A percentile compares a stretch with the other conserved stretches of the same genome.
These are phyloP conservation scores for Asteroscopus sphinx DNA, from an alignment of 2,888 invertebrate species.

Conservation along the genomic window DNA sequence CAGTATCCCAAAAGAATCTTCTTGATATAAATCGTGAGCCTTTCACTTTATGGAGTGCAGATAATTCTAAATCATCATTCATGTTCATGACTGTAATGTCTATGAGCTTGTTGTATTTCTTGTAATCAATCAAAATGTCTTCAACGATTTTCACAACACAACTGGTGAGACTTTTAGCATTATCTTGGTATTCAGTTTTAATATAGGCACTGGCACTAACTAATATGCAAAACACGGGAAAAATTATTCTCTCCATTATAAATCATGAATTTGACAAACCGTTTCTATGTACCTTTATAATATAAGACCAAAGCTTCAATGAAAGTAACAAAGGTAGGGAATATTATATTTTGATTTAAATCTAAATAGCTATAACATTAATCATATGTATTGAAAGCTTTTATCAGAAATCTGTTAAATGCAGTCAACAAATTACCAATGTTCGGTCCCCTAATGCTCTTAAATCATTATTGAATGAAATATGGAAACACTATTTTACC, in stretches of 20 bases:
- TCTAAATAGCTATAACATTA: not conserved
- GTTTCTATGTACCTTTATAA: not conserved
- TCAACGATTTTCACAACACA: constrained; percentile 54
- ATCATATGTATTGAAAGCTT: constrained; percentile 6
- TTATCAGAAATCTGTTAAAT: constrained; percentile 13
- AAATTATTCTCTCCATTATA: constrained; percentile 11
- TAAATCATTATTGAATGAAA: constrained; percentile 3
- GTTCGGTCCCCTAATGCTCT: not conserved
- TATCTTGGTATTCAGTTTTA: constrained; percentile 6
- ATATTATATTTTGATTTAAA: not conserved
- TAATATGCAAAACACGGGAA: constrained; percentile 2
- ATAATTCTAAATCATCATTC: constrained; percentile 49
- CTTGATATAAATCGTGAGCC: constrained; percentile 56
- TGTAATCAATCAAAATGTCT: constrained; percentile 38
- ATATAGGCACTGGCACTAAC: constrained; percentile 15
- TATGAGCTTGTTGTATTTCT: constrained; percentile 4
- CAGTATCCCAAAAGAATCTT: constrained; percentile 46
- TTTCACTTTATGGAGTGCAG: constrained; percentile 51
- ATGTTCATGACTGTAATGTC: constrained; percentile 61
- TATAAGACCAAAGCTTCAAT: not conserved
- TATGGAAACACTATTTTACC: not conserved
- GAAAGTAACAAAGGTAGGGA: not conserved
- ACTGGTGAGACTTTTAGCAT: constrained; percentile 15
- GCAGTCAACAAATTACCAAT: not conserved
- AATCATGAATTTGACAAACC: not conserved